phyloP scores from a whole-genome alignment of 2,113 vertebrate species.

The Stigmatopora argus region DNA sequence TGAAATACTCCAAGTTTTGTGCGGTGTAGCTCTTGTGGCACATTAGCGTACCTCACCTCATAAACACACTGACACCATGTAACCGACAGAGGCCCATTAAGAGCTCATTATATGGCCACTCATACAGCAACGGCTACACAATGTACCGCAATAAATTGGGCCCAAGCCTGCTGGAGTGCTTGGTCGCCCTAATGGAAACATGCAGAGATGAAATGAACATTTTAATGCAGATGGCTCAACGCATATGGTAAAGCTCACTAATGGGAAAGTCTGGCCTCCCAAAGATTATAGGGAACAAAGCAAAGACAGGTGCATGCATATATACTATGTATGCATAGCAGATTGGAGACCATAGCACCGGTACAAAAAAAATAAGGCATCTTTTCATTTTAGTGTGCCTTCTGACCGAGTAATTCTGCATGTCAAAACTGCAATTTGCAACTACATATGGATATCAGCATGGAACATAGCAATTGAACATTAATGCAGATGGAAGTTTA shows the following conservation, averaged over 20 bases:
- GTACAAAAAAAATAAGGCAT: neutral
- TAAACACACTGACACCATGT: conserved; percentile 16
- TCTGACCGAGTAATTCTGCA: neutral
- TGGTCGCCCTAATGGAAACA: conserved; percentile 38
- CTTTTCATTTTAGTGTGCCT: neutral
- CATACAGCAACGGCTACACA: conserved; percentile 23
- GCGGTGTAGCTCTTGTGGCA: neutral
- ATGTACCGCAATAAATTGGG: conserved; percentile 20
- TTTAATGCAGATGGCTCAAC: conserved; percentile 11
- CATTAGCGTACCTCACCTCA: conserved; percentile 14
- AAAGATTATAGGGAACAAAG: neutral
- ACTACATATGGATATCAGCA: neutral
- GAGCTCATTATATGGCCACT: conserved; percentile 30
- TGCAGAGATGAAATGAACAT: conserved; percentile 30
- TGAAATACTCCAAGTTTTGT: conserved; percentile 4
- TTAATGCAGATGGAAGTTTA: neutral
- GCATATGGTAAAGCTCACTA: neutral
- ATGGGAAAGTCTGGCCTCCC: neutral
- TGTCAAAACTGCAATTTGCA: neutral
- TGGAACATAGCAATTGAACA: neutral
- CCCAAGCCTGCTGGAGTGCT: conserved; percentile 16
- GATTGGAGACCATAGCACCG: neutral
- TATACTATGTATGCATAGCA: neutral
- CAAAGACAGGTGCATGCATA: neutral
- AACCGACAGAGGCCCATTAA: conserved; percentile 49